Evolutionary conservation across 2,113 vertebrate species (phyloP), one percentile per base, ranked within the genome.

Genomic region (Atrichornis clamosus): DNA sequence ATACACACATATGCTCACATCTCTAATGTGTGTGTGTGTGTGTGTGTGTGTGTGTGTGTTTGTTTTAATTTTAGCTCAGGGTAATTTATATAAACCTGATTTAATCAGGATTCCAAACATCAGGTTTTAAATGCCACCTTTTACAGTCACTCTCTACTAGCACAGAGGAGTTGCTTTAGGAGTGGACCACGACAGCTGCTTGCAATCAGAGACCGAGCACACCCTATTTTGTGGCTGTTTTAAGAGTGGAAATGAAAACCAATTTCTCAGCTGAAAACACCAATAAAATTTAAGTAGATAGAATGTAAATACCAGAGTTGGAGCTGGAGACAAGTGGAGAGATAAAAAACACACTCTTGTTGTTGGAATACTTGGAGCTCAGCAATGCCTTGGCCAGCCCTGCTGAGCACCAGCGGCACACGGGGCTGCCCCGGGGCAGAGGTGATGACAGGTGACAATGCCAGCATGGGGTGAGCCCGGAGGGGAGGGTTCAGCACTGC

Each of bases 271-370:
- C 63, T 87, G 84, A 96, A 96, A 96, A 91, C 84, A 93, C 63
- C 91, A 96, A 95, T 94, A 96, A 93, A 97, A 89, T 95, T 90
- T 87, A 94, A 96, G 87, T 85, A 97, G 94, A 67, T 16, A 91
- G 81, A 96, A 91, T 93, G 91, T 93, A 96, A 96, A 96, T 94
- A 96, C 21, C 82, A 73, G 87, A 88, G 78, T 10, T 44, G 37
- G 67, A 94, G 70, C 59, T 62, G 87, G 91, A 96, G 67, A 84
- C 86, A 89, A 95, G 73, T 33, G 53, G 41, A 68, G 70, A 79
- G 64, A 93, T 84, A 92, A 95, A 81, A 96, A 97, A 95, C 81
- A 96, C 50, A 47, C 77, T 77, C 87, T 80, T 91, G 55, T 63
- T 87, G 80, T 60, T 93, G 87, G 75, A 96, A 82, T 1, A 74